Evolutionary conservation across 2,797 vertebrate genomes (phyloP).

Genomic region (Enteromius unitaeniatus): DNA sequence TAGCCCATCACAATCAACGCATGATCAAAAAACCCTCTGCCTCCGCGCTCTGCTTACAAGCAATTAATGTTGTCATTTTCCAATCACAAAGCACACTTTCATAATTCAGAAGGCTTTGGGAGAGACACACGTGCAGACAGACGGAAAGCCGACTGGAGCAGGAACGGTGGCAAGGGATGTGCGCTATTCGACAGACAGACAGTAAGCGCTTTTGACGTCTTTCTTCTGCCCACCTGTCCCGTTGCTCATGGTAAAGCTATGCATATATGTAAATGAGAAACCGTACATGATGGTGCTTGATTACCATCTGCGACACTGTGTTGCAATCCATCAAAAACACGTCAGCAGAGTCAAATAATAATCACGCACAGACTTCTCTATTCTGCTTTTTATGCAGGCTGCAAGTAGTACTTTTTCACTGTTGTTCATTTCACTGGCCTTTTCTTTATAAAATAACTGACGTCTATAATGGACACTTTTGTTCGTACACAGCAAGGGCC

Average conservation of each 20-base stretch:
- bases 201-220: slow-evolving; percentile 42
- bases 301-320: slow-evolving; percentile 76
- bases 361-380: slow-evolving; percentile 61
- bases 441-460: slow-evolving; percentile 2
- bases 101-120: slow-evolving; percentile 35
- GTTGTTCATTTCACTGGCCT: slow-evolving; percentile 12
- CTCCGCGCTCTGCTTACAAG: slow-evolving; percentile 63
- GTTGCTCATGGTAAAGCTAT: slow-evolving; percentile 55
- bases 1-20: slow-evolving; percentile 76
- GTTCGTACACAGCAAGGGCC: background rate
- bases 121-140: slow-evolving; percentile 39
- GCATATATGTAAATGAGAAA: slow-evolving; percentile 75
- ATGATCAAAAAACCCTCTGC: slow-evolving; percentile 73
- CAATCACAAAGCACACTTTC: slow-evolving; percentile 43
- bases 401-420: background rate
- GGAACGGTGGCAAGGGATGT: slow-evolving; percentile 4
- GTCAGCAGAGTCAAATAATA: slow-evolving; percentile 66
- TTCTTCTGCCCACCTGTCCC: slow-evolving; percentile 54
- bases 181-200: slow-evolving; percentile 8
- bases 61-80: slow-evolving; percentile 56
- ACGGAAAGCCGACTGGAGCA: slow-evolving; percentile 43
- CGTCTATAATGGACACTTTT: slow-evolving; percentile 3
- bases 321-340: slow-evolving; percentile 76
- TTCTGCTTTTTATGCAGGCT: slow-evolving; percentile 42
- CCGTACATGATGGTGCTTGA: slow-evolving; percentile 78